Evolutionary conservation across 1,140 invertebrate species (phyloP), one percentile per base, ranked within the genome.

Genomic region (Bilobella aurantiaca): DNA sequence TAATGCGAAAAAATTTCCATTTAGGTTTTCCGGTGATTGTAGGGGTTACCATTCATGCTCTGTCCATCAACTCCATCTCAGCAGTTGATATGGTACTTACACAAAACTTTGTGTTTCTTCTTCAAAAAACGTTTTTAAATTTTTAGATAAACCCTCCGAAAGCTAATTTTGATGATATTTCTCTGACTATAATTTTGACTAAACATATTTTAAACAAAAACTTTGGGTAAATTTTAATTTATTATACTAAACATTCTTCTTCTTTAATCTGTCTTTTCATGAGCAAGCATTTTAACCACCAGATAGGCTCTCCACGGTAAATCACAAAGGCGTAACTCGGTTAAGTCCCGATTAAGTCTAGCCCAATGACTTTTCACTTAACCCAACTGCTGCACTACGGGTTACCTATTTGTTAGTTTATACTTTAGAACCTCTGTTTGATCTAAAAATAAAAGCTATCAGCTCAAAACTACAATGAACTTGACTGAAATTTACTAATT

Each of bases 31-130:
- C 59, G n/a, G 59, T 62, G 3, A 27, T 62, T 62, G 59, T 62
- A 16, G 59, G 59, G 23, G 59, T 96, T 82, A 96, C 93, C 81
- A 94, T 95, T 89, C 93, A 92, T 84, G 90, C 96, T 81, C 89
- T 94, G 81, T 93, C 90, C 86, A 96, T 97, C 84, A 93, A 90
- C 85, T 95, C 93, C 79, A 89, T 97, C 80, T 96, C 93, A 79
- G 93, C 96, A 87, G 93, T 96, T 80, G 90, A 94, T 87, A 97
- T 97, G 94, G 93, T 96, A 90, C 49, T 34, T 69, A 25, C 58
- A 28, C 12, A 64, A 42, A 42, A 12, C 18, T 42, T 42, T 18
- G n/a, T n/a, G n/a, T n/a, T n/a, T n/a, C n/a, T n/a, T n/a, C n/a
- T n/a, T n/a, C 8, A 42, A 12, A 42, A 12, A 8, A 42, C 8